phyloP scores from a whole-genome alignment of 2,797 vertebrate genomes.

The Hozukius guyotensis region DNA sequence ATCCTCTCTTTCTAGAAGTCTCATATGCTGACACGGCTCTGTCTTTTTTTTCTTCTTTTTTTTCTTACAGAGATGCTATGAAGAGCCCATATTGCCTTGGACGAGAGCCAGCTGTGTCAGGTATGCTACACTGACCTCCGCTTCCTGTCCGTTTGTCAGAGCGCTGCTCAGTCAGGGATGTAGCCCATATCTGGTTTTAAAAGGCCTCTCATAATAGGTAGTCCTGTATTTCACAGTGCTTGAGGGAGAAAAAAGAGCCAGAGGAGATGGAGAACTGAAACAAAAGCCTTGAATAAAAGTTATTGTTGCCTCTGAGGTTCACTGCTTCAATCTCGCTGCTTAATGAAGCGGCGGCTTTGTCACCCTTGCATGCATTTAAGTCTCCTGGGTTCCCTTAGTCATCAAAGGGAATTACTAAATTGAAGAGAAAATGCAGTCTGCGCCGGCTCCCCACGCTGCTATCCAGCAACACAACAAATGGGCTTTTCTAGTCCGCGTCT shows the following conservation, averaged over 20 bases:
- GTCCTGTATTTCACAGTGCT: slow-evolving; percentile 18
- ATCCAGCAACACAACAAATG: neutral
- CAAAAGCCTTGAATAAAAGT: slow-evolving; percentile 41
- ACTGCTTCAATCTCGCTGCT: slow-evolving; percentile 41
- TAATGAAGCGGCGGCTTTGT: slow-evolving; percentile 58
- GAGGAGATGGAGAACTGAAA: neutral
- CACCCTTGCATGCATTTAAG: slow-evolving; percentile 13
- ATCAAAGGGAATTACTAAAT: slow-evolving; percentile 57
- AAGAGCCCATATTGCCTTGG: slow-evolving; percentile 49
- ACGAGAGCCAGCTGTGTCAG: slow-evolving; percentile 66
- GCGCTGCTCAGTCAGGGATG: slow-evolving; percentile 63
- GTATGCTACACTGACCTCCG: slow-evolving; percentile 64
- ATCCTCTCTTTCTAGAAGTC: slow-evolving; percentile 6
- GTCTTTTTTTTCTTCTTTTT: slow-evolving; percentile 1
- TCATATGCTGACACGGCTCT: neutral
- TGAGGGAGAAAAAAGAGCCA: neutral
- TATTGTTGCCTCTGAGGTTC: slow-evolving; percentile 47
- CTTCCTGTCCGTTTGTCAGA: slow-evolving; percentile 62
- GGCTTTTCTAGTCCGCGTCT: neutral
- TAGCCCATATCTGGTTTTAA: slow-evolving; percentile 56
- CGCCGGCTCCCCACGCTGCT: neutral
- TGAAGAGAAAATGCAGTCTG: slow-evolving; percentile 22
- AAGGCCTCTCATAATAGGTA: slow-evolving; percentile 37
- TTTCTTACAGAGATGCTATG: slow-evolving; percentile 41
- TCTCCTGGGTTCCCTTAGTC: slow-evolving; percentile 41